Percentiles rank a stretch among this genome's conserved stretches.
Evolutionary conservation across 2,113 vertebrate species (phyloP).

Genomic region (Girardinichthys multiradiatus): DNA sequence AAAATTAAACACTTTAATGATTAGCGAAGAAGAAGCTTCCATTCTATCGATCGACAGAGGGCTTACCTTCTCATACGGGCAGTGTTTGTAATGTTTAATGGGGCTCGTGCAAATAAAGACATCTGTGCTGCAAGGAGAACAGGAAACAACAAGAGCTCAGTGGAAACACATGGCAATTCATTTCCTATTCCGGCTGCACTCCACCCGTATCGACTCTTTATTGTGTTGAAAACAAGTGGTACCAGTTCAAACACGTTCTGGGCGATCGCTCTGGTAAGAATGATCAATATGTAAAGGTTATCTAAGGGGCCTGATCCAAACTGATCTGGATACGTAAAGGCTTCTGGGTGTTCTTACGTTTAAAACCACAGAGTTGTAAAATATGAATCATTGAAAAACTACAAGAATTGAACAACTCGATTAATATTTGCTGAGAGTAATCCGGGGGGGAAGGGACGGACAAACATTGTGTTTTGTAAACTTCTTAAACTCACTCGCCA

Average conservation of each 20-base stretch:
- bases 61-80: slow-evolving; percentile 93
- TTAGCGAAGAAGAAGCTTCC: background rate
- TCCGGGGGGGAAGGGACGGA: too few relatives aligned
- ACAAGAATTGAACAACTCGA: too few relatives aligned
- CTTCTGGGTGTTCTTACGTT: too few relatives aligned
- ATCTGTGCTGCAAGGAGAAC: slow-evolving; percentile 85
- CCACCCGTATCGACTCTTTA: background rate
- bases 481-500: background rate
- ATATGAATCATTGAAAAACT: too few relatives aligned
- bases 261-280: background rate
- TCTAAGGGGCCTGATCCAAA: too few relatives aligned
- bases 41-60: slow-evolving; percentile 1
- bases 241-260: background rate
- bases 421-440: too few relatives aligned
- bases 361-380: too few relatives aligned
- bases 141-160: slow-evolving; percentile 21
- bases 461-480: too few relatives aligned
- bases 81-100: slow-evolving; percentile 89
- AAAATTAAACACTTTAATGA: background rate
- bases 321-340: too few relatives aligned
- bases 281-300: background rate
- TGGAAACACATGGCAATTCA: background rate
- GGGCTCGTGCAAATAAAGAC: slow-evolving; percentile 98
- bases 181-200: background rate
- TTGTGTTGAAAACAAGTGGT: background rate